These are phyloP conservation scores for Rhagophthalmus giganteus DNA, from an alignment of 2,888 invertebrate species.

Conservation along the genomic window DNA sequence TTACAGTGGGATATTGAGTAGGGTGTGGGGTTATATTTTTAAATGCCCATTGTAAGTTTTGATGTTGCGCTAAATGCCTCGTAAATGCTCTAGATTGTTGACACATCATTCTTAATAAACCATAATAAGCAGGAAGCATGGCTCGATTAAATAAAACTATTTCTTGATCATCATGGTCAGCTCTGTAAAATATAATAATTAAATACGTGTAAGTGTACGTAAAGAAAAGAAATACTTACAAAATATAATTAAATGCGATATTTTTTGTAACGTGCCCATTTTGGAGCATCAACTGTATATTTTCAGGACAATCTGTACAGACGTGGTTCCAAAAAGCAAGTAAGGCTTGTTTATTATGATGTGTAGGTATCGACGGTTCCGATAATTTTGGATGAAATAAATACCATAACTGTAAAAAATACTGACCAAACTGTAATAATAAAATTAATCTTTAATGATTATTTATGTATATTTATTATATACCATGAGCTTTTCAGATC, in stretches of 20 bases:
- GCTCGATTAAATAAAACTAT: constrained; percentile 91
- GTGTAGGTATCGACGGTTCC: constrained; percentile 92
- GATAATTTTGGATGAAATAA: constrained; percentile 92
- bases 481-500: constrained; percentile 91
- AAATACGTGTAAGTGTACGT: constrained; percentile 9
- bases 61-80: constrained; percentile 84
- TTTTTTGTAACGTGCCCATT: constrained; percentile 89
- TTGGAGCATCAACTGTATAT: constrained; percentile 83
- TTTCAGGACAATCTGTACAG: constrained; percentile 90
- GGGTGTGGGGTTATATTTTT: constrained; percentile 96
- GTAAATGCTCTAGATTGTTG: constrained; percentile 86
- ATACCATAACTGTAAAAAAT: constrained; percentile 90
- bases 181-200: constrained; percentile 60
- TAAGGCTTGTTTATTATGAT: constrained; percentile 93
- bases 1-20: constrained; percentile 82
- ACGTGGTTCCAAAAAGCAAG: constrained; percentile 94
- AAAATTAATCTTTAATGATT: no score
- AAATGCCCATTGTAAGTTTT: constrained; percentile 96
- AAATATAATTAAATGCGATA: constrained; percentile 94
- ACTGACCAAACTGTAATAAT: constrained; percentile 80
- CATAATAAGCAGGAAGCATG: constrained; percentile 92
- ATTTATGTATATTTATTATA: no score
- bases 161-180: constrained; percentile 95
- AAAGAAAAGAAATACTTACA: constrained; percentile 78
- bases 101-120: constrained; percentile 86